Evolutionary conservation across 1,140 invertebrate genomes (phyloP).

Genomic region (Antheraea mylitta): DNA sequence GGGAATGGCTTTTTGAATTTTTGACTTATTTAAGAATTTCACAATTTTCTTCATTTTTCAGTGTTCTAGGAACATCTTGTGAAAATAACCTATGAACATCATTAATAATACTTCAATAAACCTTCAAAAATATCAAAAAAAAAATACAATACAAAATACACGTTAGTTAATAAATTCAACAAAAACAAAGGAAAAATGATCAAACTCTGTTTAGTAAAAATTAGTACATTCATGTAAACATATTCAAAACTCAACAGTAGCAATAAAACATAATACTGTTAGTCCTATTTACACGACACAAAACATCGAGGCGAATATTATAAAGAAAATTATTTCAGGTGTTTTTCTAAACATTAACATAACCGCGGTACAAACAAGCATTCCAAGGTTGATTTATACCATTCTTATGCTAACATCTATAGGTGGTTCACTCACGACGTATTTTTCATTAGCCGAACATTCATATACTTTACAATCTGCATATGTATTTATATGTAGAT

Average conservation of each 20-base stretch:
- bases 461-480: constrained; percentile 5
- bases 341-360: constrained; percentile 3
- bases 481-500: not conserved
- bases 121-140: not conserved
- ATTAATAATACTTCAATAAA: not conserved
- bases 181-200: not conserved
- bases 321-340: constrained; percentile 1
- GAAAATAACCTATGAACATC: not conserved
- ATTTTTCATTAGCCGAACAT: constrained; percentile 9
- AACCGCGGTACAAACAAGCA: not conserved
- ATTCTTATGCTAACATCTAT: constrained; percentile 50
- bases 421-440: not conserved
- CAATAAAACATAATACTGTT: not conserved
- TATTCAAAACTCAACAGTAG: not conserved
- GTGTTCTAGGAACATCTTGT: not conserved
- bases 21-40: not conserved
- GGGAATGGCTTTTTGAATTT: not conserved
- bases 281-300: not conserved
- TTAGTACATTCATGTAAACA: not conserved
- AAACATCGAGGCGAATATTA: not conserved
- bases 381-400: constrained; percentile 31
- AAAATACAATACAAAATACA: not conserved
- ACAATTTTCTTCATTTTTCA: too few relatives aligned
- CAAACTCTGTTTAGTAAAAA: not conserved
- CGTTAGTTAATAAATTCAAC: not conserved